Percentiles rank a stretch among this genome's conserved stretches.
These are phyloP conservation scores for Acromyrmex echinatior DNA, from an alignment of 1,140 invertebrate species.

Conservation along the genomic window DNA sequence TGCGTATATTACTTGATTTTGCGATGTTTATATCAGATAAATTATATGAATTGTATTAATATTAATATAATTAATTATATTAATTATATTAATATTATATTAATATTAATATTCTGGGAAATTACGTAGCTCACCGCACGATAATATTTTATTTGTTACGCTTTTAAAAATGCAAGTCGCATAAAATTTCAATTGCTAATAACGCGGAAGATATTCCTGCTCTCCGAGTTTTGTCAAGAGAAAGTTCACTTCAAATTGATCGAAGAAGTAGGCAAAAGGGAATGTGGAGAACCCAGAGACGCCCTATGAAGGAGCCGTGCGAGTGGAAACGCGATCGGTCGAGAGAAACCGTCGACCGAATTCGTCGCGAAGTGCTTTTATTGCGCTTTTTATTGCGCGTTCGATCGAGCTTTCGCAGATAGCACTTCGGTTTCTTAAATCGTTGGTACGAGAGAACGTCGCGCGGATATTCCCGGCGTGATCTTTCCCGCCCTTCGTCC, in stretches of 20 bases:
- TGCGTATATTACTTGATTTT: neutral
- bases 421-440: constrained; percentile 61
- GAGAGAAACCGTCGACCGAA: constrained; percentile 59
- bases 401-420: constrained; percentile 58
- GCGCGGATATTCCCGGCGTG: constrained; percentile 27
- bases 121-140: neutral
- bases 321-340: constrained; percentile 51
- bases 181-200: constrained; percentile 11
- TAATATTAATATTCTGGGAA: neutral
- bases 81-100: no score
- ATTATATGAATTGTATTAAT: neutral
- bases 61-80: no score
- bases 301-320: neutral
- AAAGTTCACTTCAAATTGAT: constrained; percentile 45
- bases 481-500: neutral
- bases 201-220: neutral
- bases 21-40: neutral
- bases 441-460: constrained; percentile 40
- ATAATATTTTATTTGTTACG: constrained; percentile 10
- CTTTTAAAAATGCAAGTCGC: neutral
- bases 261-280: constrained; percentile 10
- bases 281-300: neutral
- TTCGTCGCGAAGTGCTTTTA: constrained; percentile 57
- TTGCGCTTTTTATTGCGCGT: constrained; percentile 62
- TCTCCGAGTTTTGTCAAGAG: constrained; percentile 16